Evolutionary conservation across 2,888 invertebrate species (phyloP).

Genomic region (Ctena decussata): DNA sequence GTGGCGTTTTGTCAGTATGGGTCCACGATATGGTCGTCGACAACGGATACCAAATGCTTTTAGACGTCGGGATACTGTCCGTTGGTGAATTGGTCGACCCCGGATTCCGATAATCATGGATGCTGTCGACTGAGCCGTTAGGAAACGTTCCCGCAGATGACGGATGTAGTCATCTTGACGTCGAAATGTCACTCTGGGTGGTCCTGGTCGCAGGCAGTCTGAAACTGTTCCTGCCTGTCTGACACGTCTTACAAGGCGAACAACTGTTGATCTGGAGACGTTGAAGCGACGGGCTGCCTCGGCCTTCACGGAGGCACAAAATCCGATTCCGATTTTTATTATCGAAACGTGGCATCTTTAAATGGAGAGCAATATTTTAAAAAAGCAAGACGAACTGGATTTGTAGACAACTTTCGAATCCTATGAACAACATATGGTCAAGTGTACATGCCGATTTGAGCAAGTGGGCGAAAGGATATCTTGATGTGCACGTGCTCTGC

Average conservation of each 20-base stretch:
- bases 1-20: background rate
- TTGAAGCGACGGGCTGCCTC: background rate
- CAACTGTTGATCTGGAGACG: background rate
- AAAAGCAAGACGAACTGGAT: too few species aligned
- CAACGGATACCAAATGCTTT: background rate
- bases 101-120: background rate
- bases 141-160: background rate
- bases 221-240: background rate
- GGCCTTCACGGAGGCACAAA: background rate
- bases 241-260: background rate
- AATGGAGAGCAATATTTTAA: too few species aligned
- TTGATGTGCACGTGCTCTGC: too few species aligned
- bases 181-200: background rate
- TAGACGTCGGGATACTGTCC: background rate
- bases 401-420: too few species aligned
- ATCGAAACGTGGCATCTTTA: background rate
- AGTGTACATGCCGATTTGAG: too few species aligned
- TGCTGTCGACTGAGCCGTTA: too few species aligned
- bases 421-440: too few species aligned
- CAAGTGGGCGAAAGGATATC: too few species aligned
- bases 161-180: background rate
- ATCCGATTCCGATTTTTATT: constrained; percentile 4
- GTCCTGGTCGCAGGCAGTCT: too few species aligned
- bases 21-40: background rate
- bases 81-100: background rate